Evolutionary conservation across 2,888 invertebrate genomes (phyloP), one percentile per base, ranked within the genome.

Genomic region (Amphiduros pacificus): DNA sequence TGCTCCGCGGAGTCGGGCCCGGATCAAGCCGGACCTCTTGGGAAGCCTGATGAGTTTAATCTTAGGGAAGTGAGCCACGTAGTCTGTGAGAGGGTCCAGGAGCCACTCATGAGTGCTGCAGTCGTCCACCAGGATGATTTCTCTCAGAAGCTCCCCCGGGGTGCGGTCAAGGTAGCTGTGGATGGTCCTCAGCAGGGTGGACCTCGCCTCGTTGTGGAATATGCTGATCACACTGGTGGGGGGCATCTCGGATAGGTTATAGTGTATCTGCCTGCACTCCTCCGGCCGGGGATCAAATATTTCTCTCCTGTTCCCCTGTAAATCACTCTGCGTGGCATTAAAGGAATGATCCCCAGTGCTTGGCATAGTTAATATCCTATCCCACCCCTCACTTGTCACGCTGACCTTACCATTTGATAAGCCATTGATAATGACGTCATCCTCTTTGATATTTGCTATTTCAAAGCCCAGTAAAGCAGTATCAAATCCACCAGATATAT

Each of bases 1-100:
- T 26, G 93, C 92, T 9, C 95, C 96, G 62, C 94, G 85, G 27
- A 97, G 85, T 71, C 95, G 87, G 1, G 95, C 95, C 69, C 96
- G 87, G 75, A 97, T 97, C 66, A 97, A 87, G 29, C 96, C 96
- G 83, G 95, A 94, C 52, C 96, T 87, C 77, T 92, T 91, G 54
- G 88, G 85, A 4, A 94, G 93, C 65, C 96, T 87, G 24, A 96
- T 87, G 72, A 97, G 91, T 79, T 91, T 89, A 58, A 98, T 96
- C 86, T 94, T 96, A n/a, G 61, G 52, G 9, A 67, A 89, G 69
- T 89, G 88, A 61, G 87, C 87, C 88, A 94, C 91, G 84, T 97
- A 98, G 72, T 93, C 91, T 73, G 94, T 94, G 74, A 97, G 85
- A 77, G 93, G 92, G 71, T 89, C 87, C 84, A 93, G 93, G 57